These are phyloP conservation scores for Herpetotheres cachinnans DNA, from an alignment of 2,113 vertebrate species.

Conservation along the genomic window DNA sequence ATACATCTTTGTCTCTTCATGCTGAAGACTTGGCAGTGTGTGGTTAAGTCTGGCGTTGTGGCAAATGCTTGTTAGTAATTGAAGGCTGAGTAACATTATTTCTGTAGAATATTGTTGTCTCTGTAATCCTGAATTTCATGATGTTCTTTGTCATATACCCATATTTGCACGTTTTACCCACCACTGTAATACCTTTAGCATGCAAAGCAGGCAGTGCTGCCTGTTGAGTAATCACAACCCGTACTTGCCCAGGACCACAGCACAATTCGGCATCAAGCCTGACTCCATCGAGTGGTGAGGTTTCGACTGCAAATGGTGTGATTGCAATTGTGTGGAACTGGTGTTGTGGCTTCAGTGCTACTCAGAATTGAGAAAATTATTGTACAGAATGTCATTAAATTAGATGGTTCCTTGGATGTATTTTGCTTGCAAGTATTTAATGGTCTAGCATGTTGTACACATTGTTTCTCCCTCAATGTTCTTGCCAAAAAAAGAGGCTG, in stretches of 20 bases:
- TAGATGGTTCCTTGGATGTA: not conserved
- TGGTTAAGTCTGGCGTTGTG: not conserved
- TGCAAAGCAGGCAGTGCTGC: not conserved
- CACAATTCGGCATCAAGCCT: not conserved
- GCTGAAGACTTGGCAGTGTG: not conserved
- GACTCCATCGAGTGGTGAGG: not conserved
- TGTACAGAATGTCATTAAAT: not conserved
- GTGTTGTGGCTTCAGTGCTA: not conserved
- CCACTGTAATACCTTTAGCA: not conserved
- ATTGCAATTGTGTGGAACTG: not conserved
- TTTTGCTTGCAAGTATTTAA: not conserved
- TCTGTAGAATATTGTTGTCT: not conserved
- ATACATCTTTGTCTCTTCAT: not conserved
- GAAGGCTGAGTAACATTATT: not conserved
- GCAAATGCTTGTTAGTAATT: not conserved
- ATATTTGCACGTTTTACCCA: not conserved
- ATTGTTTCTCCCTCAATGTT: not conserved
- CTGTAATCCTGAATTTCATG: not conserved
- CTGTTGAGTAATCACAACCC: not conserved
- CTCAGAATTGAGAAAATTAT: not conserved
- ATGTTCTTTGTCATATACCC: not conserved
- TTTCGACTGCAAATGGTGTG: not conserved
- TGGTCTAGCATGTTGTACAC: not conserved
- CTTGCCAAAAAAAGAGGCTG: not conserved
- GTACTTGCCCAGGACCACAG: not conserved